Evolutionary conservation across 2,113 vertebrate species (phyloP).

Genomic region (Lathamus discolor): DNA sequence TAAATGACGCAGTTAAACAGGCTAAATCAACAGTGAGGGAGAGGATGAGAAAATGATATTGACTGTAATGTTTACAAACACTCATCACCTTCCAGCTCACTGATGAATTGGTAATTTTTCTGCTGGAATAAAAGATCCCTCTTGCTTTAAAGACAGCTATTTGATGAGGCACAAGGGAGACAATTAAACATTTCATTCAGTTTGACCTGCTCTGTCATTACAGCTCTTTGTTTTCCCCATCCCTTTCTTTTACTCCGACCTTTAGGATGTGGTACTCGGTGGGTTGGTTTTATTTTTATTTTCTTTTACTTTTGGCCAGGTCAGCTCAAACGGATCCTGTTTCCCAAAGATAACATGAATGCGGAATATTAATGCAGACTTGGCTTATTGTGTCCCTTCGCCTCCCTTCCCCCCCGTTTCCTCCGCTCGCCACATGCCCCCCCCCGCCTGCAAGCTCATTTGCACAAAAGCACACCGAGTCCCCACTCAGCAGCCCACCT

Average conservation of each 20-base stretch:
- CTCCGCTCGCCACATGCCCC: not conserved
- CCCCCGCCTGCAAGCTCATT: constrained; percentile 31
- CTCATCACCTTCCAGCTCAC: constrained; percentile 12
- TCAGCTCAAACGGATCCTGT: constrained; percentile 37
- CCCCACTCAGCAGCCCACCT: constrained; percentile 71
- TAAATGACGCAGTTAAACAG: not conserved
- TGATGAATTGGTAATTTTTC: constrained; percentile 53
- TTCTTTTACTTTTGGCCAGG: not conserved
- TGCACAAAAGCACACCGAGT: constrained; percentile 54
- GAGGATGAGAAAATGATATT: constrained; percentile 32
- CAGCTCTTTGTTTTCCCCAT: constrained; percentile 41
- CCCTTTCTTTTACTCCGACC: constrained; percentile 32
- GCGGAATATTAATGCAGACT: not conserved
- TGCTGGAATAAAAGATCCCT: constrained; percentile 41
- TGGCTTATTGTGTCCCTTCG: not conserved
- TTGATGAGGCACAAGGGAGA: constrained; percentile 51
- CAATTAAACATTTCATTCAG: constrained; percentile 63
- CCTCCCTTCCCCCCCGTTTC: not conserved
- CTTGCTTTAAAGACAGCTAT: constrained; percentile 44
- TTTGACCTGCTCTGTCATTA: constrained; percentile 59
- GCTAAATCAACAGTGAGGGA: constrained; percentile 37
- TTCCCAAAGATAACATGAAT: constrained; percentile 49
- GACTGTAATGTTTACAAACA: constrained; percentile 57
- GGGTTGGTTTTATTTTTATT: not conserved
- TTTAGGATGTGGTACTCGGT: constrained; percentile 13